phyloP scores from a whole-genome alignment of 2,888 invertebrate genomes.

The Oxytorus armatus region DNA sequence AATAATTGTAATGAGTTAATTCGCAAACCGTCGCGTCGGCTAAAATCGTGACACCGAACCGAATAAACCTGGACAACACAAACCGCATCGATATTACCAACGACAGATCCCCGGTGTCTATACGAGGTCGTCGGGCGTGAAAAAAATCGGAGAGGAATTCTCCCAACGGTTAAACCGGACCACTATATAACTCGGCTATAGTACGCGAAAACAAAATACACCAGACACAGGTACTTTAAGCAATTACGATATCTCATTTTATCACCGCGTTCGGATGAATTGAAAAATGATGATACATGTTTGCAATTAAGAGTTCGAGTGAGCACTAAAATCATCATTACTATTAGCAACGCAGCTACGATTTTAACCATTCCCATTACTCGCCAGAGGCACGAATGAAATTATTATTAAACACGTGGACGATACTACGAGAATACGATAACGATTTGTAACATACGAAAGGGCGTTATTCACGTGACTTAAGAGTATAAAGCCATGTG shows the following conservation, averaged over 20 bases:
- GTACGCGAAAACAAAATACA: not conserved
- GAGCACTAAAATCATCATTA: constrained; percentile 32
- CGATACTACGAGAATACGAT: not conserved
- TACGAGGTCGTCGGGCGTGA: constrained; percentile 20
- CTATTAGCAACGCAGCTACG: constrained; percentile 29
- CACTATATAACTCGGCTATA: not conserved
- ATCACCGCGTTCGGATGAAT: constrained; percentile 31
- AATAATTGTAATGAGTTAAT: too few species aligned
- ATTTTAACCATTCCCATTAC: constrained; percentile 42
- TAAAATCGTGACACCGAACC: too few species aligned
- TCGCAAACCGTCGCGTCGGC: too few species aligned
- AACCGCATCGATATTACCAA: too few species aligned
- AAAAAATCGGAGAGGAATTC: constrained; percentile 26
- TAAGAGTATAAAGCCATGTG: not conserved
- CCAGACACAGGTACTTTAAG: not conserved
- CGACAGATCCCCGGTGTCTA: too few species aligned
- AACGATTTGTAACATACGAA: constrained; percentile 3
- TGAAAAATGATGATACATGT: constrained; percentile 25
- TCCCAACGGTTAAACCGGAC: constrained; percentile 41
- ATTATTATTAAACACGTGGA: constrained; percentile 32
- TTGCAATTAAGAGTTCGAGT: constrained; percentile 45
- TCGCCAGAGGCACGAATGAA: constrained; percentile 17
- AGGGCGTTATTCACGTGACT: constrained; percentile 6
- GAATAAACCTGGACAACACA: too few species aligned
- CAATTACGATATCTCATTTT: constrained; percentile 59